Base-by-base conservation (phyloP, 2,797 vertebrate genomes). In the Trichosurus vulpecula region DNA sequence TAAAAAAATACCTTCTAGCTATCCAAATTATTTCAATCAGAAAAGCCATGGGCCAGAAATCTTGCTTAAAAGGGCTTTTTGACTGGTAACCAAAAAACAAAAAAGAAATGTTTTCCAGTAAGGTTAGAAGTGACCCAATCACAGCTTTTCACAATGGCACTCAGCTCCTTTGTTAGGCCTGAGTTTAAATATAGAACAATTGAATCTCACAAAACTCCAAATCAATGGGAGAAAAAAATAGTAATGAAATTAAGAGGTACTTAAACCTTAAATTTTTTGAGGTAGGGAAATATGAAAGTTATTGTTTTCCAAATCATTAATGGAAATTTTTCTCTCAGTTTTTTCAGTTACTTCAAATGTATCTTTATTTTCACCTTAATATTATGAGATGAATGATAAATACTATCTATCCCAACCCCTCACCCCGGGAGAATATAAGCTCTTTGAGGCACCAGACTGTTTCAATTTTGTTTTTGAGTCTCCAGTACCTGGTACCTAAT, bases 101-200 rank as follows among this genome's bases (percentile, higher is more conserved):
- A 19, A 27, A 41, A n/a, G 19, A 19, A 29, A n/a, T 31, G n/a
- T 25, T 6, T 61, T 58, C 55, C 47, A 54, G 31, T 74, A 52
- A 52, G 47, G 54, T 41, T 55, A 81, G 57, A 81, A 55, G 61
- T 51, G 22, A 91, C 22, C 51, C 12, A 1, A 1, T 41, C 51
- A 56, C 22, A 87, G 81, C 30, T 30, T 93, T 93, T 90, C 35
- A 35, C 5, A 2, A 1, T 55, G 53, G 92, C 55, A 29, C 13
- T 6, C 41, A 5, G 3, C 81, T 95, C 51, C 2, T 92, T 29
- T 47, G n/a, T 93, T 90, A 47, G 13, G n/a, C 47, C 1, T 91
- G 92, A 13, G 8, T 91, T 95, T 52, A 74, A 41, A 31, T 41
- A 91, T 25, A 94, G 55, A 96, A 53, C n/a, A n/a, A 35, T 10